A percentile compares a stretch with the other conserved stretches of the same genome.
phyloP scores from a whole-genome alignment of 2,888 invertebrate genomes.

The Pristionchus japonicus region DNA sequence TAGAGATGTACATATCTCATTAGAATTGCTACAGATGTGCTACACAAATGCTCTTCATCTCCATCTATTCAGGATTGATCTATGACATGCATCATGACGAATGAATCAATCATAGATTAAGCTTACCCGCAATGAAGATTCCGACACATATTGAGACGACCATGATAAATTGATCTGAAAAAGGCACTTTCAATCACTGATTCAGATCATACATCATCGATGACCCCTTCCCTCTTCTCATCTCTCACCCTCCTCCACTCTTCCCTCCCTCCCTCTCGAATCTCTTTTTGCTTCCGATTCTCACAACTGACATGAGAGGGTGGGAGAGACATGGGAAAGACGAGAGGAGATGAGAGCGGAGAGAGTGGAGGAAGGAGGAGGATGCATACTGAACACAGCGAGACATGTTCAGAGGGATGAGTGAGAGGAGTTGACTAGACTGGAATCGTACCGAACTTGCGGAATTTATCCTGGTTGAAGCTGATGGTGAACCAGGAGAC shows the following conservation, averaged over 20 bases:
- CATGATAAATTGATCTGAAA: conserved; percentile 65
- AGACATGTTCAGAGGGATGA: conserved; percentile 14
- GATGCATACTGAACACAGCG: not conserved
- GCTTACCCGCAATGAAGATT: conserved; percentile 52
- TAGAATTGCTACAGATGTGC: too few relatives aligned
- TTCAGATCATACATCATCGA: not conserved
- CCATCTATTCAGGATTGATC: too few relatives aligned
- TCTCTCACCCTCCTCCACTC: conserved; percentile 11
- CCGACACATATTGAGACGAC: conserved; percentile 64
- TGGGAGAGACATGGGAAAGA: conserved; percentile 17
- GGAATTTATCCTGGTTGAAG: conserved; percentile 55
- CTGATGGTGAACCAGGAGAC: conserved; percentile 59
- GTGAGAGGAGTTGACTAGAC: not conserved
- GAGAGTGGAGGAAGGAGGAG: not conserved
- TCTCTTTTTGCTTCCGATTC: not conserved
- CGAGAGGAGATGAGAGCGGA: not conserved
- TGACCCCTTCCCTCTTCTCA: not conserved
- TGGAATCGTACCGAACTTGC: conserved; percentile 47
- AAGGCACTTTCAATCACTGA: not conserved
- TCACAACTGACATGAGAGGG: conserved; percentile 41
- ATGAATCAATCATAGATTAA: not conserved
- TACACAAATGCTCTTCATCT: too few relatives aligned
- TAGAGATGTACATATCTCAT: too few relatives aligned
- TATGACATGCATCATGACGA: too few relatives aligned
- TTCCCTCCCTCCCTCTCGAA: not conserved